phyloP scores from a whole-genome alignment of 2,113 vertebrate genomes.

The Entomyzon cyanotis region DNA sequence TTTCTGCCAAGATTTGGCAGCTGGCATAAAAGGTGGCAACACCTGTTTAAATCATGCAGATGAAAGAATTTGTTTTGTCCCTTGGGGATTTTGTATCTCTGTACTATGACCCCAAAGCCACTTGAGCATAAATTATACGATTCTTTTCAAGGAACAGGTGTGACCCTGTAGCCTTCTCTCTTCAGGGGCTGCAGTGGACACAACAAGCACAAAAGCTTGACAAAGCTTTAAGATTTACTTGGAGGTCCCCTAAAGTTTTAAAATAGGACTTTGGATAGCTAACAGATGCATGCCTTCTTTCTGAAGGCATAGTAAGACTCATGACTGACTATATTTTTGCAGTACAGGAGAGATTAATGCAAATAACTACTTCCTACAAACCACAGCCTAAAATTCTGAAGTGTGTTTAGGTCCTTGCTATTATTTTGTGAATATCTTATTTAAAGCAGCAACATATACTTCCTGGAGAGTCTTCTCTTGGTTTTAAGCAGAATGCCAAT shows the following conservation, averaged over 20 bases:
- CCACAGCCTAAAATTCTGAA: background rate
- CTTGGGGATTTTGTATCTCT: slow-evolving; percentile 13
- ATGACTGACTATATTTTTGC: background rate
- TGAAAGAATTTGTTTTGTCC: slow-evolving; percentile 44
- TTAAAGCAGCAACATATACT: background rate
- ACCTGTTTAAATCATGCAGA: slow-evolving; percentile 62
- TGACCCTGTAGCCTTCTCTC: slow-evolving; percentile 30
- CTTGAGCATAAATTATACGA: slow-evolving; percentile 30
- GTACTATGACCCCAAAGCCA: slow-evolving; percentile 26
- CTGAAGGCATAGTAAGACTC: background rate
- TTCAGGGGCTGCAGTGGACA: background rate
- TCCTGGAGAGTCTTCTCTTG: background rate
- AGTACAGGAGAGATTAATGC: background rate
- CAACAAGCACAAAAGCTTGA: background rate
- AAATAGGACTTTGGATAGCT: background rate
- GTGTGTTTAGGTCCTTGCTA: background rate
- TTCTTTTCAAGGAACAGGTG: slow-evolving; percentile 64
- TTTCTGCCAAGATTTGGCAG: slow-evolving; percentile 48
- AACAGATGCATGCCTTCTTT: background rate
- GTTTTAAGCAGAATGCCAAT: background rate
- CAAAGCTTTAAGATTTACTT: background rate
- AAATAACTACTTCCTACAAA: background rate
- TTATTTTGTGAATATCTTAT: background rate
- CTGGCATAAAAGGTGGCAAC: slow-evolving; percentile 57
- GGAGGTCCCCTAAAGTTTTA: background rate